These are phyloP conservation scores for Aphelocoma coerulescens DNA, from an alignment of 2,113 vertebrate genomes.

Conservation along the genomic window DNA sequence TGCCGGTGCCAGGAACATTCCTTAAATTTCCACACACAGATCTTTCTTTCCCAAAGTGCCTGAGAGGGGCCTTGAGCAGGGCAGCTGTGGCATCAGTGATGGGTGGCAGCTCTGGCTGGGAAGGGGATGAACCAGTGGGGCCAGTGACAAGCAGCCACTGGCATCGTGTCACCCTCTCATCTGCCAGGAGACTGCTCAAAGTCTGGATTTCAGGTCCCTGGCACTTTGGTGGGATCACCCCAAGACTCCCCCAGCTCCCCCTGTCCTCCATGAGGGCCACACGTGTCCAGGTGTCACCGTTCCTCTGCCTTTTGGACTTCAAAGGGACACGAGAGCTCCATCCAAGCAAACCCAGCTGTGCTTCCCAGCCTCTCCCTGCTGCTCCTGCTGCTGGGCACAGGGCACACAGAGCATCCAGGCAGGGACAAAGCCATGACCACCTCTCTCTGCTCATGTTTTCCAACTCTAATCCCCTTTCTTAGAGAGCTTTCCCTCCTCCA, in stretches of 20 bases:
- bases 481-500: not conserved
- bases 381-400: not conserved
- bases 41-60: not conserved
- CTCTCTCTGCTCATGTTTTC: not conserved
- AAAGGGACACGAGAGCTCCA: not conserved
- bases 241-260: not conserved
- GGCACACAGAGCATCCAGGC: not conserved
- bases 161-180: not conserved
- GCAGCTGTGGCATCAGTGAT: accelerated
- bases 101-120: not conserved
- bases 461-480: not conserved
- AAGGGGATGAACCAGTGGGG: not conserved
- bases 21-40: not conserved
- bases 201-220: not conserved
- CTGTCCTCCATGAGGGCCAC: not conserved
- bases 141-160: not conserved
- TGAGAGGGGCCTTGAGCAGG: not conserved
- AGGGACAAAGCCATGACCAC: not conserved
- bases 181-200: not conserved
- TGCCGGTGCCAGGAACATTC: accelerated
- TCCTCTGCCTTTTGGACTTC: not conserved
- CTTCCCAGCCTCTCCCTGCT: not conserved
- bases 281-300: not conserved
- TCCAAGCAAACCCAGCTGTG: not conserved
- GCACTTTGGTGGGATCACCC: not conserved